Evolutionary conservation across 2,797 vertebrate genomes (phyloP).

Genomic region (Chaenodraco wilsoni): DNA sequence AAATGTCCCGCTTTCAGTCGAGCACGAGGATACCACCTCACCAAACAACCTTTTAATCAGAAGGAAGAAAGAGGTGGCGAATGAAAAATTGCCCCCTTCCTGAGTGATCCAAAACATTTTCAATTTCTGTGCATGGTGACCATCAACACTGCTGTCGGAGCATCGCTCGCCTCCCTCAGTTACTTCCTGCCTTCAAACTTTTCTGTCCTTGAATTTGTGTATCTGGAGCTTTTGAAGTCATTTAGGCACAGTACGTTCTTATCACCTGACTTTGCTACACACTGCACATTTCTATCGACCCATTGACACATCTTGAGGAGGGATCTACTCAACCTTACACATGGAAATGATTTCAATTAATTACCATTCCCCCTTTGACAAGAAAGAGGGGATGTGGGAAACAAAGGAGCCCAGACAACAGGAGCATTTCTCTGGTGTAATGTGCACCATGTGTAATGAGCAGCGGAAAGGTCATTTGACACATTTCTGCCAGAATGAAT

Average conservation of each 20-base stretch:
- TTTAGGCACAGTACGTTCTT: constrained; percentile 81
- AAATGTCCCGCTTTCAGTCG: constrained; percentile 68
- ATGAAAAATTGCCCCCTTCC: constrained; percentile 79
- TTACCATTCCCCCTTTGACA: constrained; percentile 77
- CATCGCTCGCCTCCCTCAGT: constrained; percentile 50
- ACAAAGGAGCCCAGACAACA: constrained; percentile 78
- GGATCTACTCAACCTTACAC: constrained; percentile 78
- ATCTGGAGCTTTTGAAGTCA: constrained; percentile 75
- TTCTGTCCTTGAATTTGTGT: constrained; percentile 76
- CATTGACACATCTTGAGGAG: constrained; percentile 76
- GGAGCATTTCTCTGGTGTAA: constrained; percentile 77
- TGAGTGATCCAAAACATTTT: constrained; percentile 81
- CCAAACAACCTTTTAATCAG: constrained; percentile 81
- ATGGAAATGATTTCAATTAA: constrained; percentile 86
- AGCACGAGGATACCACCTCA: constrained; percentile 70
- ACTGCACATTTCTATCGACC: constrained; percentile 83
- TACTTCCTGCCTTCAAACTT: constrained; percentile 69
- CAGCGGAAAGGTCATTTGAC: constrained; percentile 85
- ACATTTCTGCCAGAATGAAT: constrained; percentile 85
- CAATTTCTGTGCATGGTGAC: constrained; percentile 76
- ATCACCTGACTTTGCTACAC: constrained; percentile 76
- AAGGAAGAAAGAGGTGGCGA: constrained; percentile 37
- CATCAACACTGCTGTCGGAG: constrained; percentile 67
- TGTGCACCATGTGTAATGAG: constrained; percentile 80
- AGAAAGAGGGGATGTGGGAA: constrained; percentile 48